Evolutionary conservation across 2,113 vertebrate species (phyloP), one percentile per base, ranked within the genome.

Genomic region (Monarcha castaneiventris): DNA sequence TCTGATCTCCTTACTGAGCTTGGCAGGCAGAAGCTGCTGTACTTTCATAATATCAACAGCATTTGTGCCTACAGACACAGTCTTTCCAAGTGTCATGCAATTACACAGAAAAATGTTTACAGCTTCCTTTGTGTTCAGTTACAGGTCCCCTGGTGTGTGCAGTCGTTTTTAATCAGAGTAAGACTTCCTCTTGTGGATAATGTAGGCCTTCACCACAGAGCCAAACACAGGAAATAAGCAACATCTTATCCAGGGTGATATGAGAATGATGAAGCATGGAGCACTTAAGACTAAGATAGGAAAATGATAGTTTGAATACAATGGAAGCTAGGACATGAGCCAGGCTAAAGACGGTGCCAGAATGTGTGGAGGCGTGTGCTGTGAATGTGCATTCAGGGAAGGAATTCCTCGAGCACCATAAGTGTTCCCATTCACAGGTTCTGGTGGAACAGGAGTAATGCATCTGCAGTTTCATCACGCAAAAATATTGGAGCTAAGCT

Each of bases 301-400:
- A 63, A 84, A 89, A 22, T 1, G 2, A 43, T 13, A 15, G 25
- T 48, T 48, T 69, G 7, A 61, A 22, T 35, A 23, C 16, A 32
- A 2, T 6, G 7, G 3, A 39, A 72, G 4, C 6, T 48, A 27
- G 9, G n/a, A 32, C 0, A 0, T 5, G 27, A 52, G 20, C 5
- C 17, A 49, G 32, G 6, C n/a, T 17, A 37, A 77, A 37, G 62
- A 16, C 3, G 7, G 33, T 1, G n/a, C 16, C 49, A 46, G 56
- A 27, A 44, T 7, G 6, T 3, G 10, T 26, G 26, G 13, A 62
- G 16, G 7, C 0, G 0, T 1, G 2, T 10, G 32, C 22, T 1
- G 14, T 4, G 25, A 32, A 66, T 3, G 27, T 7, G 11, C 25
- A 6, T 9, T 15, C 35, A 25, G 39, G 41, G 49, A n/a, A 54